Percentiles rank a stretch among this genome's conserved stretches.
Evolutionary conservation across 2,888 invertebrate species (phyloP).

Genomic region (Drosophila robusta): DNA sequence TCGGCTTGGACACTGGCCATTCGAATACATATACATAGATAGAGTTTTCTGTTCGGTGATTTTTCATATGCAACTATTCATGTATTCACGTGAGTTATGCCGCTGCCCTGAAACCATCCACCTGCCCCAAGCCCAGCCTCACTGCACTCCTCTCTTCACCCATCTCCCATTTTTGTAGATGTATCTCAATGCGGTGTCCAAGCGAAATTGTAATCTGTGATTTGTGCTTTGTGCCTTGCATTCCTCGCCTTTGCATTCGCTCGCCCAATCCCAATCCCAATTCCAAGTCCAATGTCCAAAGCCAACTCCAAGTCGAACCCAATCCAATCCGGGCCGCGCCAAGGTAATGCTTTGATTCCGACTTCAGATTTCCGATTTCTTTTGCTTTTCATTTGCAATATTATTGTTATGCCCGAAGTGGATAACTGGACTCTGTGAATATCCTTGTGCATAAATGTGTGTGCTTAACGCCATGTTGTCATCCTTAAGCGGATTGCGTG

Average conservation of each 20-base stretch:
- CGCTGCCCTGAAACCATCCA: conserved; percentile 22
- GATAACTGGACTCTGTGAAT: background rate
- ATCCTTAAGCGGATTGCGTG: conserved; percentile 1
- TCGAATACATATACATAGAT: conserved; percentile 55
- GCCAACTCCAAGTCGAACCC: conserved; percentile 5
- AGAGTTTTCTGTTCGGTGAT: conserved; percentile 67
- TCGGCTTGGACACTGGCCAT: conserved; percentile 44
- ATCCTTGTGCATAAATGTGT: background rate
- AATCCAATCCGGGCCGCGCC: conserved; percentile 14
- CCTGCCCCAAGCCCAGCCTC: conserved; percentile 2
- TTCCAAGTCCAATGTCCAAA: background rate
- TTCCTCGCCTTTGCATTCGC: conserved; percentile 26
- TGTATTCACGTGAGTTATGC: conserved; percentile 65
- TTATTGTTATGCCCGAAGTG: conserved; percentile 17
- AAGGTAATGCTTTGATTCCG: conserved; percentile 44
- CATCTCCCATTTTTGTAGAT: conserved; percentile 8
- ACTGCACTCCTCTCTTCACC: background rate
- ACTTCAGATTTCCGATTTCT: conserved; percentile 11
- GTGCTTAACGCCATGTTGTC: background rate
- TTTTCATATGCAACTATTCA: conserved; percentile 68
- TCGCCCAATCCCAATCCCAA: conserved; percentile 14
- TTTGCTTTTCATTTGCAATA: conserved; percentile 13
- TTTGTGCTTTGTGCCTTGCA: conserved; percentile 38
- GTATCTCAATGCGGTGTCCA: conserved; percentile 38
- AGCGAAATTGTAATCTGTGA: conserved; percentile 62